Base-by-base conservation (phyloP, 2,797 vertebrate genomes). In the Enteromius viviparus region DNA sequence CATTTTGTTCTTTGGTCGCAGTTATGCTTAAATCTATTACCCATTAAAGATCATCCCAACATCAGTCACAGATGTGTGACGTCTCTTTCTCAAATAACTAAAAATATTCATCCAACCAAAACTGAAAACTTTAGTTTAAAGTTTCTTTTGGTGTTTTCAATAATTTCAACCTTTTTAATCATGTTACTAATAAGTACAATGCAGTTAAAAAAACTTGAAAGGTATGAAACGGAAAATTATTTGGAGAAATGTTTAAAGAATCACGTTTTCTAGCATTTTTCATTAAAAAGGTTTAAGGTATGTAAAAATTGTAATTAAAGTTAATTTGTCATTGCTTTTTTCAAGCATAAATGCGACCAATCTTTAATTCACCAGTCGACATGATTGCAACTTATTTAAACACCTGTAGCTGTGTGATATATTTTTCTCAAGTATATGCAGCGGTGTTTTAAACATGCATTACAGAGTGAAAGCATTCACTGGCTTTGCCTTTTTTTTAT, bases 381-480 rank as follows among this genome's bases (percentile, higher is more conserved):
- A 3, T 72, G 37, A 60, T 23, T 72, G 68, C 51, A 34, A 15
- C 78, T n/a, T 29, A 7, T 29, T 74, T 5, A 51, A 21, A 74
- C 80, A 81, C 80, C 80, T 65, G 70, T 74, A 74, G 42, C 55
- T 15, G 14, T 23, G 19, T 60, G 17, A 71, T 8, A 34, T 45
- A 26, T 80, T 12, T 70, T 29, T 29, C 72, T 45, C 32, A 55
- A 42, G 69, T 26, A 12, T 2, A 21, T 37, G 45, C 21, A 37
- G 55, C 45, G 34, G 32, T 23, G 55, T 14, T 37, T 45, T 23
- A 26, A 81, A 15, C 66, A 40, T 45, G 10, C 19, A 32, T 40
- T 69, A 40, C 29, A 37, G 34, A 45, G 9, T 15, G 0, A 29
- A 70, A 3, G 37, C 11, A 34, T 72, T 6, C 21, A 17, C 23